Base-by-base conservation (phyloP, 2,888 invertebrate species). In the Himalopsyche japonica region DNA sequence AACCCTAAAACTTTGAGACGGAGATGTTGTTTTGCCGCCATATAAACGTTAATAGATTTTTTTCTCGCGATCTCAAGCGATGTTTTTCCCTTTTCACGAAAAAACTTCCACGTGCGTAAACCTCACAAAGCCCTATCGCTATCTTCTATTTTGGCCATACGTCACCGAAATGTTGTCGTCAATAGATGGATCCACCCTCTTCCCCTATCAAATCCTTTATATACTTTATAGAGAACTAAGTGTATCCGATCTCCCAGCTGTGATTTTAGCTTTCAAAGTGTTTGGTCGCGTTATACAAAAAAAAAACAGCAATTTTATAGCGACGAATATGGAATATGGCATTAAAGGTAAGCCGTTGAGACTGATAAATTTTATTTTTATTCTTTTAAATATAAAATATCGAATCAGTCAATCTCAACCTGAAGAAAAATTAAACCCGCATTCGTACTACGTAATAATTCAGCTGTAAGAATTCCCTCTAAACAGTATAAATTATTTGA, bases 191-290 rank as follows among this genome's bases (percentile, higher is more conserved):
- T 48, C 80, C 48, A 80, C 48, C 80, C 27, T 30, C 27, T 20
- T 49, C 57, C 20, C 57, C 57, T 20, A 57, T 57, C 57, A 57
- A 57, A 57, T 57, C 57, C 20, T 57, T 57, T 57, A 57, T 57
- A 57, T 57, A 24, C 49, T 80, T 80, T 80, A 49, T 49, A 49
- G 80, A 49, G 80, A 47, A 27, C 80, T 80, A 80, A 80, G 80
- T 80, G 80, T 80, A 80, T 80, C 80, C 48, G 48, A 80, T 80
- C n/a, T 80, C 80, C 80, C 49, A 32, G 30, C 76, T 34, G 34
- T 34, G 76, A 76, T 34, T 76, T 76, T 57, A 57, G 57, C 57
- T 57, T 57, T 57, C 15, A 43, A 43, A 43, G 57, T 57, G 57
- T 57, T 57, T 57, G 57, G 57, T 8, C 57, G 57, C 57, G 6